These are phyloP conservation scores for Lasioglossum zephyrum DNA, from an alignment of 2,888 invertebrate genomes.

Conservation along the genomic window DNA sequence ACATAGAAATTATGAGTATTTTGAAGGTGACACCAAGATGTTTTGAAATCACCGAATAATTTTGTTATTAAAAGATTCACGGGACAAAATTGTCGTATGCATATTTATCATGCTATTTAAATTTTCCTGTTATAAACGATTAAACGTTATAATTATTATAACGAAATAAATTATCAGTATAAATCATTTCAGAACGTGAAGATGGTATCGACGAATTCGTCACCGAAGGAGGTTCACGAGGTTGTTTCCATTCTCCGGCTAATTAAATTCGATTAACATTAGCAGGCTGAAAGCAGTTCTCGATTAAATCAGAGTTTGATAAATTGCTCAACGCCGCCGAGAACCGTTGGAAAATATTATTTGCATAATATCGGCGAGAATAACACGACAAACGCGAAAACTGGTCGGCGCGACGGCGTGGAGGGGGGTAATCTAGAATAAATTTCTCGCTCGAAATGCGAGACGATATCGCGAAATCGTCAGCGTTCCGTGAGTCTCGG, in stretches of 20 bases:
- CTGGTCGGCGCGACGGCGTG: neutral
- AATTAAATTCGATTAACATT: constrained; percentile 34
- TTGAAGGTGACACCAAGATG: neutral
- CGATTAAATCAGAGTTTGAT: constrained; percentile 36
- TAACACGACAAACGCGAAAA: constrained; percentile 11
- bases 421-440: neutral
- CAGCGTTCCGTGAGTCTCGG: neutral
- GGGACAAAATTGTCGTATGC: neutral
- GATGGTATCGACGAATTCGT: neutral
- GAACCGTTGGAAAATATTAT: constrained; percentile 33
- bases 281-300: constrained; percentile 1
- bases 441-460: constrained; percentile 9
- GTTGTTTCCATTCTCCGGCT: constrained; percentile 11
- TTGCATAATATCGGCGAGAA: constrained; percentile 31
- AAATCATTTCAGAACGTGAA: neutral
- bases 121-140: neutral
- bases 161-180: neutral
- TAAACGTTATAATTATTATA: too few relatives aligned
- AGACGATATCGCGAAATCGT: constrained; percentile 7
- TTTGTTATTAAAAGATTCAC: neutral
- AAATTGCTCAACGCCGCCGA: constrained; percentile 23
- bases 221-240: neutral
- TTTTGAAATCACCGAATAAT: neutral
- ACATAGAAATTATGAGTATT: neutral
- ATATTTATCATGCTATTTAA: too few relatives aligned